Base-by-base conservation (phyloP, 1,140 invertebrate species). In the Drosophila willistoni region DNA sequence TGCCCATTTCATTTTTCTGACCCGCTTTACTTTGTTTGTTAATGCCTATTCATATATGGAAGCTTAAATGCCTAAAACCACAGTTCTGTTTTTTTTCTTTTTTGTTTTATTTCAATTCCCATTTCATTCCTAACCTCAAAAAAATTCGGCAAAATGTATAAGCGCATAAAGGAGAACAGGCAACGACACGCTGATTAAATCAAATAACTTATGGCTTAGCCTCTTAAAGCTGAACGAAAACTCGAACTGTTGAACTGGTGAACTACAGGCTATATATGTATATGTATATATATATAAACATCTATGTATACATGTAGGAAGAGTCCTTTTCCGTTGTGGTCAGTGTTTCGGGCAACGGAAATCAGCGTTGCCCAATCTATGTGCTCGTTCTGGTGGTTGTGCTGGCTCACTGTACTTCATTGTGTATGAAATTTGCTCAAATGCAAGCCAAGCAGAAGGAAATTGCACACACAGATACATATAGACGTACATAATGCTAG, bases 391-490 rank as follows among this genome's bases (percentile, higher is more conserved):
- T 66, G 42, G 56, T 42, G 62, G 61, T 55, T 68, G 75, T 68
- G 73, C 64, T 77, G 74, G 73, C 74, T 71, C 79, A 57, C 55
- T 60, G 72, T 83, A 86, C 79, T 75, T 86, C 84, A 87, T 89
- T 87, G 83, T 87, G 76, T 87, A 87, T 89, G 84, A 87, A 87
- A 87, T 87, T 87, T 87, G 83, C 79, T 87, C 83, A 87, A 87
- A 65, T 87, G 83, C 83, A 87, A 87, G 83, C 84, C 79, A 87
- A 87, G 83, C 83, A 87, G 84, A 87, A 87, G 84, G 83, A 87
- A 87, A 87, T 87, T 87, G 83, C 79, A 79, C 76, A 64, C 22
- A 68, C 6, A 12, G 36, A 72, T 47, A 47, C 39, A 62, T 76
- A 62, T 64, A 41, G 44, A 51, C 67, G 75, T 78, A 69, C 51